Conservation (phyloP, 2,113 vertebrate genomes). For the Epinephelus cyanopodus region DNA sequence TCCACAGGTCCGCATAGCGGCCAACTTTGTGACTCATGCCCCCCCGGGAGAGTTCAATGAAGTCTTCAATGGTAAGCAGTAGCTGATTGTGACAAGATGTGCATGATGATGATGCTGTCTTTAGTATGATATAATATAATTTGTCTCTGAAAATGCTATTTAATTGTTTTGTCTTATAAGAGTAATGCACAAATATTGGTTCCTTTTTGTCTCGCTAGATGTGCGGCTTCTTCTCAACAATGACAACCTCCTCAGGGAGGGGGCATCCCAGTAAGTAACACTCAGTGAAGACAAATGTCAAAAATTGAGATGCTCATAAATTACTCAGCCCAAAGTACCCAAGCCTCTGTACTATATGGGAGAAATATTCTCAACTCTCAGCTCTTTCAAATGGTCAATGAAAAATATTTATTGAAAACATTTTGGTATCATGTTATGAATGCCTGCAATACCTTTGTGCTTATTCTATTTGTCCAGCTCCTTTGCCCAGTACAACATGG, state of each 20-base stretch:
- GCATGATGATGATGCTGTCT: background rate
- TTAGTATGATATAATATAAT: background rate
- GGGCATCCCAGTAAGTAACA: constrained; percentile 95
- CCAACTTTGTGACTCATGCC: constrained; percentile 98
- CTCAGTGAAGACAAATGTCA: background rate
- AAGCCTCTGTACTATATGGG: background rate
- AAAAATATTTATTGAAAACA: background rate
- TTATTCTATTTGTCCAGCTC: constrained; percentile 84
- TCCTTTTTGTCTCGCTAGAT: constrained; percentile 83
- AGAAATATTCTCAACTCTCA: background rate
- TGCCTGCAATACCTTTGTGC: background rate
- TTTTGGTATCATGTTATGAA: background rate
- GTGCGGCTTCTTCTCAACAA: constrained; percentile 98
- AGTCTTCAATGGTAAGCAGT: constrained; percentile 95
- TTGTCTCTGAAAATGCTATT: background rate
- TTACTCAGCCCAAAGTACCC: background rate
- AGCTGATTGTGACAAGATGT: background rate
- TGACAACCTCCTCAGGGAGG: constrained; percentile 98
- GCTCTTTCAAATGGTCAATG: background rate
- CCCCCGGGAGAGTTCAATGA: constrained; percentile 99
- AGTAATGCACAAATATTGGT: background rate
- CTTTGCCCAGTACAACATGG: constrained; percentile 99
- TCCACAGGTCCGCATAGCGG: constrained; percentile 94
- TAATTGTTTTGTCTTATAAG: background rate
- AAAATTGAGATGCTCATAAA: background rate